Evolutionary conservation across 2,888 invertebrate genomes (phyloP).

Genomic region (Dendrolimus pini): DNA sequence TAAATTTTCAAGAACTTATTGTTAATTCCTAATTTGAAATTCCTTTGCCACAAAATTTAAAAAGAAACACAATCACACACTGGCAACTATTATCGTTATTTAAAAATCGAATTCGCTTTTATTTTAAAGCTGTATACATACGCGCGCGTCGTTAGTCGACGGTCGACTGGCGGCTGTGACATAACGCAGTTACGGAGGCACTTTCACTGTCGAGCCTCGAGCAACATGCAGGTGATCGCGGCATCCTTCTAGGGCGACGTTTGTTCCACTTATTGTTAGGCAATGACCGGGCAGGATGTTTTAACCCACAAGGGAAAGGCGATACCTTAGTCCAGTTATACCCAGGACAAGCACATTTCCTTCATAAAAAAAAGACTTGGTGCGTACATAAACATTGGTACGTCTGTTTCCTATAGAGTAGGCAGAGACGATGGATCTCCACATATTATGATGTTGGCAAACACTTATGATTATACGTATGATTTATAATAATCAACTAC

Average conservation of each 20-base stretch:
- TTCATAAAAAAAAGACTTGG: no score
- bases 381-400: no score
- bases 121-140: conserved; percentile 26
- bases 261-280: neutral
- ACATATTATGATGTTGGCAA: no score
- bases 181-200: conserved; percentile 64
- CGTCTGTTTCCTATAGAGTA: no score
- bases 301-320: neutral
- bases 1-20: no score
- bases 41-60: no score
- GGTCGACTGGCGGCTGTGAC: conserved; percentile 61
- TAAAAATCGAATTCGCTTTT: conserved; percentile 14
- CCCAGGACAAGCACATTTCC: no score
- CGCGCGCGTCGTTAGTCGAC: conserved; percentile 61
- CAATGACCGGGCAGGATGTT: neutral
- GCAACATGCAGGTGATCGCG: conserved; percentile 29
- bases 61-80: conserved; percentile 9
- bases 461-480: no score
- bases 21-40: no score
- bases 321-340: no score
- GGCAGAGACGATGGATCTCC: no score
- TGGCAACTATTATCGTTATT: conserved; percentile 17
- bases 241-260: conserved; percentile 39
- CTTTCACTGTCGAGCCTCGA: conserved; percentile 54
- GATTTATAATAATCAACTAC: no score